A percentile compares a stretch with the other conserved stretches of the same genome.
phyloP scores from a whole-genome alignment of 2,797 vertebrate species.

The Typhlichthys eigenmanni region DNA sequence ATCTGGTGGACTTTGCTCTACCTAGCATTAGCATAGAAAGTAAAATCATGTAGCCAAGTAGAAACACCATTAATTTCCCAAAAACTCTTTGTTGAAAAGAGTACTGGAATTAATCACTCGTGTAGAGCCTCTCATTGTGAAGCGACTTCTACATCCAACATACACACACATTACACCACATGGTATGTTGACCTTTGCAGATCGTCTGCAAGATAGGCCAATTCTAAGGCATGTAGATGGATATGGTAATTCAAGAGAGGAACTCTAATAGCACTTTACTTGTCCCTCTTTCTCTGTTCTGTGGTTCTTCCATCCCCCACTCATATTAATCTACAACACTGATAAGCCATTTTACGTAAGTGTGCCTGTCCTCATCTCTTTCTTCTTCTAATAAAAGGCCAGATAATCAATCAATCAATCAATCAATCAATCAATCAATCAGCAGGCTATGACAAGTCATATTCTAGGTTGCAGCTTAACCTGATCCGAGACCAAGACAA shows the following conservation, averaged over 20 bases:
- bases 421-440: slow-evolving; percentile 50
- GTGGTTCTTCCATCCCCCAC: slow-evolving; percentile 44
- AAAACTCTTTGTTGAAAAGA: not conserved
- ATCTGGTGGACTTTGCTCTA: not conserved
- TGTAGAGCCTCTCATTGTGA: too few species aligned
- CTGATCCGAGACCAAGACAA: not conserved
- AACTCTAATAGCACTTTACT: slow-evolving; percentile 47
- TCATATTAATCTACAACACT: slow-evolving; percentile 55
- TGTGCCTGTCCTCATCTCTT: slow-evolving; percentile 64
- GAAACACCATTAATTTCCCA: too few species aligned
- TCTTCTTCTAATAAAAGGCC: slow-evolving; percentile 64
- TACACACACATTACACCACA: too few species aligned
- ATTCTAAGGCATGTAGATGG: not conserved
- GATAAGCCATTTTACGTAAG: slow-evolving; percentile 76
- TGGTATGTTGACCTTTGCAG: too few species aligned
- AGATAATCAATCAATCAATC: slow-evolving; percentile 57
- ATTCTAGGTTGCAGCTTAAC: slow-evolving; percentile 18
- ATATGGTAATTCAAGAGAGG: slow-evolving; percentile 6
- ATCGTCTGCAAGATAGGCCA: too few species aligned
- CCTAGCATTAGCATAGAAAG: not conserved
- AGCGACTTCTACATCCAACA: too few species aligned
- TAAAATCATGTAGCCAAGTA: not conserved
- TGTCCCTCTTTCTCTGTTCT: slow-evolving; percentile 48
- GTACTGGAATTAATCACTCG: not conserved
- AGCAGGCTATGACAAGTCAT: slow-evolving; percentile 28